Evolutionary conservation across 1,140 invertebrate species (phyloP).

Genomic region (Drosophila orosa): DNA sequence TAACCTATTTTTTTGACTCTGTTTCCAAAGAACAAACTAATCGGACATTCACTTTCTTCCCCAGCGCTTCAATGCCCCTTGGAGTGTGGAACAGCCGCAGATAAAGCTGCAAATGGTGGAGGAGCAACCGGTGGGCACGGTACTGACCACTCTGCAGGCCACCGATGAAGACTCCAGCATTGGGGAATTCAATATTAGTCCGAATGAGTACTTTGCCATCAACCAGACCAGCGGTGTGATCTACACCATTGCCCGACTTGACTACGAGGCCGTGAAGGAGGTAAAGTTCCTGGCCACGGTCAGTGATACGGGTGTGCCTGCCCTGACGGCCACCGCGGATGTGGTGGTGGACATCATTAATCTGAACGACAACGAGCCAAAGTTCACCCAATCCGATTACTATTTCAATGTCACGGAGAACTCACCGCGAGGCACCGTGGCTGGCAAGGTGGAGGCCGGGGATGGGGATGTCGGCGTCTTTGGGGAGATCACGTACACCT

Average conservation of each 20-base stretch:
- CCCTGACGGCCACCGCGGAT: slow-evolving; percentile 89
- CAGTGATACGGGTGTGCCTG: slow-evolving; percentile 92
- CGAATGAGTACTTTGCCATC: slow-evolving; percentile 90
- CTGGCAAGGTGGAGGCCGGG: slow-evolving; percentile 89
- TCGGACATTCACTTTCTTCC: neutral
- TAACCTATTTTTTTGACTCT: slow-evolving; percentile 13
- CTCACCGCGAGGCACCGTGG: slow-evolving; percentile 88
- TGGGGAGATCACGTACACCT: slow-evolving; percentile 90
- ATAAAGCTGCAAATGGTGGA: slow-evolving; percentile 91
- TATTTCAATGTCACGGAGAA: slow-evolving; percentile 90
- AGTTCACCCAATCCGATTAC: slow-evolving; percentile 89
- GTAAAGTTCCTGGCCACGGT: slow-evolving; percentile 92
- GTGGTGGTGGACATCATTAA: slow-evolving; percentile 92
- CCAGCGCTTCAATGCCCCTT: slow-evolving; percentile 87
- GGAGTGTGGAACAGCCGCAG: slow-evolving; percentile 89
- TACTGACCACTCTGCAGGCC: slow-evolving; percentile 92
- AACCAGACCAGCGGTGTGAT: slow-evolving; percentile 92
- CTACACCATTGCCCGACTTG: slow-evolving; percentile 90
- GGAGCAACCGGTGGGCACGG: slow-evolving; percentile 92
- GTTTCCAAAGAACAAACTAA: slow-evolving; percentile 12
- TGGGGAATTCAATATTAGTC: slow-evolving; percentile 86
- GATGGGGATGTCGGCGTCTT: slow-evolving; percentile 91
- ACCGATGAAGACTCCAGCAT: slow-evolving; percentile 93
- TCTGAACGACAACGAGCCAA: slow-evolving; percentile 94
- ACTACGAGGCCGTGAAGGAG: slow-evolving; percentile 91